Conservation (phyloP, 1,140 invertebrate species). For the Hylyphantes graminicola region DNA sequence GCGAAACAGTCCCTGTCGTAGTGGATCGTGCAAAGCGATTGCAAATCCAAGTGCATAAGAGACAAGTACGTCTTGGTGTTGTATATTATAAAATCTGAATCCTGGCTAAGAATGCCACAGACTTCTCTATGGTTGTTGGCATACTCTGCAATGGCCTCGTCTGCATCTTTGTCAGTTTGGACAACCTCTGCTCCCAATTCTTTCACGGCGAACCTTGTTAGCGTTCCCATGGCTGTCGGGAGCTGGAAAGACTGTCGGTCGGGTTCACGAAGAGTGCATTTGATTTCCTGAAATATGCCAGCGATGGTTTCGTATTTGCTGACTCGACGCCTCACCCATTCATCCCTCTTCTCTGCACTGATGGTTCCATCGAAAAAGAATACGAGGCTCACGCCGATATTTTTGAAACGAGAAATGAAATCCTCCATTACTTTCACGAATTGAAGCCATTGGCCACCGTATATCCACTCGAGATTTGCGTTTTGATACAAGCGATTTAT, state of each 20-base stretch:
- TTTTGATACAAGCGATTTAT: conserved; percentile 64
- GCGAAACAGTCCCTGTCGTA: conserved; percentile 65
- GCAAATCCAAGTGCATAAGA: conserved; percentile 65
- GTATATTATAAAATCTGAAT: conserved; percentile 67
- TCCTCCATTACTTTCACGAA: conserved; percentile 64
- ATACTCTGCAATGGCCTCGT: conserved; percentile 67
- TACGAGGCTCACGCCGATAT: conserved; percentile 64
- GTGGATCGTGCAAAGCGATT: conserved; percentile 64
- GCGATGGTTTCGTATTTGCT: conserved; percentile 64
- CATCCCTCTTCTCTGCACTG: conserved; percentile 64
- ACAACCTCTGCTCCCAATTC: conserved; percentile 63
- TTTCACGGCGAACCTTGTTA: conserved; percentile 64
- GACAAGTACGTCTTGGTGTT: conserved; percentile 66
- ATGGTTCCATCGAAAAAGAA: conserved; percentile 68
- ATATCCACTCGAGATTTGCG: conserved; percentile 65
- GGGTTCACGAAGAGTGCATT: conserved; percentile 31
- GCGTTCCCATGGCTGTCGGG: conserved; percentile 64
- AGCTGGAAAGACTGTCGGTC: conserved; percentile 64
- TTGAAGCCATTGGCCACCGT: conserved; percentile 66
- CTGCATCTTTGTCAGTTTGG: conserved; percentile 65
- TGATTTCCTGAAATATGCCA: conserved; percentile 63
- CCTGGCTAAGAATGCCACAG: conserved; percentile 67
- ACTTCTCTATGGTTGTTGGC: conserved; percentile 63
- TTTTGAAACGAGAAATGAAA: conserved; percentile 64
- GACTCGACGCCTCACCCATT: conserved; percentile 65